These are phyloP conservation scores for Lochmaea crataegi DNA, from an alignment of 2,888 invertebrate genomes.

Conservation along the genomic window DNA sequence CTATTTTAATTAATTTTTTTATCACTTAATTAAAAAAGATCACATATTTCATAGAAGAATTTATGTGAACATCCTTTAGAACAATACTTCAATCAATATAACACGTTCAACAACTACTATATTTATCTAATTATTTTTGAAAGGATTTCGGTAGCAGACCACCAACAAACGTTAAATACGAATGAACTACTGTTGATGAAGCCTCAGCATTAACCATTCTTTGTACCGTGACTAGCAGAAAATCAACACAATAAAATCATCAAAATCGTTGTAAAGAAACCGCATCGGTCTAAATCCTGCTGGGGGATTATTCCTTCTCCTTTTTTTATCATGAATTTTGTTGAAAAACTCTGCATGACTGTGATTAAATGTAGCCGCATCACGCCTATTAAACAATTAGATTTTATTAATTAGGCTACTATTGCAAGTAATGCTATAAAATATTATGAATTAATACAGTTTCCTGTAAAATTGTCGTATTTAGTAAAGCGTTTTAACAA, in stretches of 20 bases:
- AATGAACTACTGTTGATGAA: conserved; percentile 30
- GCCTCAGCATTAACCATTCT: conserved; percentile 16
- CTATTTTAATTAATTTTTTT: background rate
- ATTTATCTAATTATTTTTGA: conserved; percentile 7
- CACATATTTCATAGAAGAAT: background rate
- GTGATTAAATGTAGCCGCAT: conserved; percentile 16
- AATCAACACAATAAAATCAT: conserved; percentile 28
- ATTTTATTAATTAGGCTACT: conserved; percentile 24
- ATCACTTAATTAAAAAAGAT: no score
- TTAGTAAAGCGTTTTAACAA: no score
- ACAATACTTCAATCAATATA: conserved; percentile 17
- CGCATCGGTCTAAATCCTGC: conserved; percentile 28
- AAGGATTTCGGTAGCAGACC: conserved; percentile 31
- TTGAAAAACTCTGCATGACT: conserved; percentile 25
- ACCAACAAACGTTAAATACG: conserved; percentile 26
- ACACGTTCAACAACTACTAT: background rate
- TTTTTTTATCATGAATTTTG: conserved; percentile 24
- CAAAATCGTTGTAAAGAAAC: conserved; percentile 28
- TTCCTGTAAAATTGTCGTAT: no score
- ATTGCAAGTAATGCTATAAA: background rate
- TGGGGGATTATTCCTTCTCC: conserved; percentile 6
- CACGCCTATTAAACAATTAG: conserved; percentile 22
- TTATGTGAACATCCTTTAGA: background rate
- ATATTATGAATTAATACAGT: no score
- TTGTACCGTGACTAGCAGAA: conserved; percentile 20